These are phyloP conservation scores for Pomacea maculata DNA, from an alignment of 1,140 invertebrate species.

Conservation along the genomic window DNA sequence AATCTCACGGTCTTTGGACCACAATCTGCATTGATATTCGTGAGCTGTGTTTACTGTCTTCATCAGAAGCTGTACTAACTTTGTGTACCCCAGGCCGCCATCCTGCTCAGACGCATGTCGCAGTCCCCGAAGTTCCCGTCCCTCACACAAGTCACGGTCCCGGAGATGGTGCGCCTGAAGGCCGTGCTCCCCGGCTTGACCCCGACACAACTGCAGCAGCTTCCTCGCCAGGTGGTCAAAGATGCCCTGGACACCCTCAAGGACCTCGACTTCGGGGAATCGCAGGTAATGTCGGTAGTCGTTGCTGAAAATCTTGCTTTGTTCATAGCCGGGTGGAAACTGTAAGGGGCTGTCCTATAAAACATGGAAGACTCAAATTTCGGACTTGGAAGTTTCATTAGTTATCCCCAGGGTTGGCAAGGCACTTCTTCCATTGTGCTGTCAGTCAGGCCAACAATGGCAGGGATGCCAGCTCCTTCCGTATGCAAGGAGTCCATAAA, in stretches of 20 bases:
- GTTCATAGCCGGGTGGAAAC: neutral
- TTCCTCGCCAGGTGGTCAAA: slow-evolving; percentile 13
- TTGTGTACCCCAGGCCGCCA: slow-evolving; percentile 5
- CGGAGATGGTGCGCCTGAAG: slow-evolving; percentile 14
- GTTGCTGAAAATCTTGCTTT: too few species aligned
- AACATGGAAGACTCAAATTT: neutral
- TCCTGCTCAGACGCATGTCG: slow-evolving; percentile 16
- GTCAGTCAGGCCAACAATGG: too few species aligned
- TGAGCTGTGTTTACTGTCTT: too few species aligned
- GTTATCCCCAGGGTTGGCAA: too few species aligned
- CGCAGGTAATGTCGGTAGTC: slow-evolving; percentile 16
- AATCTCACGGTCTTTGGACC: too few species aligned
- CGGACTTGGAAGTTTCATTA: too few species aligned
- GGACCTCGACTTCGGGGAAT: slow-evolving; percentile 29
- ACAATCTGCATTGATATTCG: too few species aligned
- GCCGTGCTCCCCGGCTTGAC: slow-evolving; percentile 20
- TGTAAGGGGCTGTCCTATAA: neutral
- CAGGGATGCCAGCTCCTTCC: too few species aligned
- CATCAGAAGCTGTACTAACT: too few species aligned
- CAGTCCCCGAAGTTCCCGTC: slow-evolving; percentile 24
- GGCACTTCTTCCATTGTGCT: too few species aligned
- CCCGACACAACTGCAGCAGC: slow-evolving; percentile 7
- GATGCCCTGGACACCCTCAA: slow-evolving; percentile 24
- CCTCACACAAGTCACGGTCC: slow-evolving; percentile 3
- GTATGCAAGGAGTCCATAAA: too few species aligned